Conservation (phyloP, 2,888 invertebrate species). For the Ligdia adustata region DNA sequence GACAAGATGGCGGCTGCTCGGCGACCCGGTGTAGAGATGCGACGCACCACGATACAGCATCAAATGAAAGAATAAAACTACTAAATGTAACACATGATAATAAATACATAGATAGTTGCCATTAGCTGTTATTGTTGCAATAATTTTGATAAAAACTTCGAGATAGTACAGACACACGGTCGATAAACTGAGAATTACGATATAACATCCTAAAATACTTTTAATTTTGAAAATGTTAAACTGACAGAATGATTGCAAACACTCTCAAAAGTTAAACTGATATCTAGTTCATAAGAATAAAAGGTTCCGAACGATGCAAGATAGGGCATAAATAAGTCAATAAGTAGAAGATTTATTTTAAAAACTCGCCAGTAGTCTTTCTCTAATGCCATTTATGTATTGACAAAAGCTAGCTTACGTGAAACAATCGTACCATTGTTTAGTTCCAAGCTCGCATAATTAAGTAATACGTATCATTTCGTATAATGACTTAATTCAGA, state of each 20-base stretch:
- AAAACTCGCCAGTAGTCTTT: too few relatives aligned
- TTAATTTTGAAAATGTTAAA: too few relatives aligned
- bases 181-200: too few relatives aligned
- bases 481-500: conserved; percentile 62
- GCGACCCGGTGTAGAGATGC: conserved; percentile 61
- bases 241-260: too few relatives aligned
- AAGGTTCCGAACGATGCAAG: too few relatives aligned
- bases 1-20: conserved; percentile 59
- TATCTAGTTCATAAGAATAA: too few relatives aligned
- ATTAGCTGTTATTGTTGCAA: background rate
- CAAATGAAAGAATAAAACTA: conserved; percentile 12
- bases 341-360: too few relatives aligned
- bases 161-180: too few relatives aligned
- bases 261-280: too few relatives aligned
- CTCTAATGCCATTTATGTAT: conserved; percentile 18
- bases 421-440: conserved; percentile 64
- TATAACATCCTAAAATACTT: too few relatives aligned
- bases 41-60: conserved; percentile 35
- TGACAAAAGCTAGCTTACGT: conserved; percentile 41
- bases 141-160: background rate
- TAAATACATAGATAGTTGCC: too few relatives aligned
- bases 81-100: conserved; percentile 1
- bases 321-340: too few relatives aligned
- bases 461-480: conserved; percentile 58
- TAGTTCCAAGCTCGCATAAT: conserved; percentile 59